These are phyloP conservation scores for Tenthredo amoena DNA, from an alignment of 2,888 invertebrate species.

Conservation along the genomic window DNA sequence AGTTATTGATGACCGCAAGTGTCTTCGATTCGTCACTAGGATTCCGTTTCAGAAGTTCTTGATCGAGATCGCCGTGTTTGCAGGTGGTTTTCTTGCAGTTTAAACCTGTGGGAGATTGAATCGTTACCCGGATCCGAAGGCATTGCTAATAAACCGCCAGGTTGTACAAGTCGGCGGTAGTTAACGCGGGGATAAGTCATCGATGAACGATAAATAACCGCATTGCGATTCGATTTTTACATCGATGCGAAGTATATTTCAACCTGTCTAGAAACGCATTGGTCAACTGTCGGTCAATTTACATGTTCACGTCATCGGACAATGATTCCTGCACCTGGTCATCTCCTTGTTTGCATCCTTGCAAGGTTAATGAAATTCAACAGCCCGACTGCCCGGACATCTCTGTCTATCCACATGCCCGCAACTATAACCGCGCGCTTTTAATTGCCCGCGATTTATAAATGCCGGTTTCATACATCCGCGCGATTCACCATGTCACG, in stretches of 20 bases:
- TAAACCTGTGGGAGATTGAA: slow-evolving; percentile 19
- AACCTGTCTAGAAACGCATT: not conserved
- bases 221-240: not conserved
- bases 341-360: slow-evolving; percentile 67
- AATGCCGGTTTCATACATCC: slow-evolving; percentile 24
- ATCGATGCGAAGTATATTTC: not conserved
- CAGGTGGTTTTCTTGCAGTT: not conserved
- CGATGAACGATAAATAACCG: not conserved
- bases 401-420: not conserved
- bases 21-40: slow-evolving; percentile 43
- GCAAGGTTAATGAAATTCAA: slow-evolving; percentile 64
- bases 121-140: slow-evolving; percentile 47
- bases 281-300: not conserved
- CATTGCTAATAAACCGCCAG: not conserved
- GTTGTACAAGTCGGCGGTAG: not conserved
- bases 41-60: not conserved
- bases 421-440: not conserved
- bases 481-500: slow-evolving; percentile 25
- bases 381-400: not conserved
- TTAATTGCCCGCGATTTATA: slow-evolving; percentile 41
- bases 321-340: slow-evolving; percentile 48
- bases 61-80: not conserved
- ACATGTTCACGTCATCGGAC: slow-evolving; percentile 32
- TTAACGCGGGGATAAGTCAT: slow-evolving; percentile 12
- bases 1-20: slow-evolving; percentile 44